Percentiles rank a stretch among this genome's conserved stretches.
Evolutionary conservation across 2,888 invertebrate species (phyloP).

Genomic region (Acheta domesticus): DNA sequence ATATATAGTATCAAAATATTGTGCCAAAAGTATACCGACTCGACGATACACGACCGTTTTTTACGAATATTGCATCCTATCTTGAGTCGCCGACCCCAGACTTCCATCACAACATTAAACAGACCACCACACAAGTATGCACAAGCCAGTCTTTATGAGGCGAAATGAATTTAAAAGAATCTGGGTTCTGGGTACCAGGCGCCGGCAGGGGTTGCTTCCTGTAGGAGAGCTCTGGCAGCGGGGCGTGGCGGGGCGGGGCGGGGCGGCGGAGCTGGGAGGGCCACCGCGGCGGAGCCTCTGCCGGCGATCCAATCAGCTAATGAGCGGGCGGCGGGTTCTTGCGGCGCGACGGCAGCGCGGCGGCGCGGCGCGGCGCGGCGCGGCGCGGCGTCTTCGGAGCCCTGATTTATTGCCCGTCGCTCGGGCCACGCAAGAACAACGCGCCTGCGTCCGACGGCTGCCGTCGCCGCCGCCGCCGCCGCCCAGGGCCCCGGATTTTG

Average conservation of each 20-base stretch:
- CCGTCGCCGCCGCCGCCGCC: neutral
- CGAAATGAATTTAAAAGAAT: too few relatives aligned
- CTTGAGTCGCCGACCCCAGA: too few relatives aligned
- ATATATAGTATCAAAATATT: too few relatives aligned
- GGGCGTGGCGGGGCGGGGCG: neutral
- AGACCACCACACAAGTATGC: too few relatives aligned
- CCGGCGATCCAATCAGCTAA: constrained; percentile 18
- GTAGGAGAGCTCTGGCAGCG: neutral
- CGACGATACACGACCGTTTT: too few relatives aligned
- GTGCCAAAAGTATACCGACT: too few relatives aligned
- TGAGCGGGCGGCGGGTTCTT: constrained; percentile 8
- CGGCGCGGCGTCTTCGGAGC: neutral
- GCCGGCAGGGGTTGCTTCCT: too few relatives aligned
- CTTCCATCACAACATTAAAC: too few relatives aligned
- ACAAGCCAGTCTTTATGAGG: too few relatives aligned
- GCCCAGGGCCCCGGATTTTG: too few relatives aligned
- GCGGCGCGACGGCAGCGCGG: neutral
- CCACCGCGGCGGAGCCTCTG: neutral
- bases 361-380: neutral
- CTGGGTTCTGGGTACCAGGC: too few relatives aligned
- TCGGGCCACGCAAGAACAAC: constrained; percentile 20
- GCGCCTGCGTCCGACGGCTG: constrained; percentile 19
- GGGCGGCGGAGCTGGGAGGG: neutral
- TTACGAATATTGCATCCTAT: too few relatives aligned
- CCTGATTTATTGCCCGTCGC: constrained; percentile 18